These are phyloP conservation scores for Torymus texanus DNA, from an alignment of 2,888 invertebrate genomes.

Conservation along the genomic window DNA sequence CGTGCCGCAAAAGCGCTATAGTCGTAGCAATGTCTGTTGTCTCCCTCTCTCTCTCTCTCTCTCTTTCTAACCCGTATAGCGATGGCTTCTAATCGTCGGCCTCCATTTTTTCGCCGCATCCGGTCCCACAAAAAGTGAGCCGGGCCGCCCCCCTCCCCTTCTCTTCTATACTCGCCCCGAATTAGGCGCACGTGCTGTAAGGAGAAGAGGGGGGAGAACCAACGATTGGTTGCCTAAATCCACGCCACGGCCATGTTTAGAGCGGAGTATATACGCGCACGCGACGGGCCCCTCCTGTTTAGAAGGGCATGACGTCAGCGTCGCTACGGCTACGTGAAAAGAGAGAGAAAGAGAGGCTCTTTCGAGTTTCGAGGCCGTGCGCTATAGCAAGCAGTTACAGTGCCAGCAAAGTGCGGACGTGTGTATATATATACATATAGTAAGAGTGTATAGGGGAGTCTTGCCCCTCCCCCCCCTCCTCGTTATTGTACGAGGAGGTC, in stretches of 20 bases:
- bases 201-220: background rate
- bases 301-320: conserved; percentile 74
- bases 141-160: background rate
- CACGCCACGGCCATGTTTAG: conserved; percentile 72
- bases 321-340: conserved; percentile 47
- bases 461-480: too few relatives aligned
- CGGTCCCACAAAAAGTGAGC: conserved; percentile 18
- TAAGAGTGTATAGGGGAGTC: background rate
- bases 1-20: background rate
- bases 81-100: background rate
- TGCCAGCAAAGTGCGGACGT: conserved; percentile 14
- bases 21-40: background rate
- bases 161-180: background rate
- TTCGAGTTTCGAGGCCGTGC: conserved; percentile 55
- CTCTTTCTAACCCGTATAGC: background rate
- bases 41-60: background rate
- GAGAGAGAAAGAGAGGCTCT: conserved; percentile 49
- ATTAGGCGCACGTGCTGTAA: conserved; percentile 32
- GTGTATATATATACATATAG: background rate
- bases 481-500: too few relatives aligned
- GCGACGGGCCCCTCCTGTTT: conserved; percentile 73
- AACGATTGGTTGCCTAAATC: conserved; percentile 73
- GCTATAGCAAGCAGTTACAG: background rate
- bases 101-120: conserved; percentile 42
- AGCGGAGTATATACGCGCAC: conserved; percentile 60